These are phyloP conservation scores for Crocidura indochinensis DNA, from an alignment of 2,797 vertebrate species.

Conservation along the genomic window DNA sequence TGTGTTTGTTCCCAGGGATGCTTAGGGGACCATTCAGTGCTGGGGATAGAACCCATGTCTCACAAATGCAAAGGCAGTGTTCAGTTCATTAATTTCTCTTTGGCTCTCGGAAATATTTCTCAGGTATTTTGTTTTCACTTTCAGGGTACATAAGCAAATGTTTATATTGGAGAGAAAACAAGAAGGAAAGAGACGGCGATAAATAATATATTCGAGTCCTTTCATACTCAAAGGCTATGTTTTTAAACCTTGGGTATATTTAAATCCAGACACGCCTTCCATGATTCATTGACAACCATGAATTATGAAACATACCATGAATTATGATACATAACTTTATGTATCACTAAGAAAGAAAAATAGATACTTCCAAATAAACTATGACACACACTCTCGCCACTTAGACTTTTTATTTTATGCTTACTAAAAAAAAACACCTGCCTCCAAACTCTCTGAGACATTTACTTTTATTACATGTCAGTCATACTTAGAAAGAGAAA, in stretches of 20 bases:
- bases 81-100: too few relatives aligned
- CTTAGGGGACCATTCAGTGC: too few relatives aligned
- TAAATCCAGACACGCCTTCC: not conserved
- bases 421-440: not conserved
- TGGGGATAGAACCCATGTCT: too few relatives aligned
- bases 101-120: too few relatives aligned
- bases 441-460: not conserved
- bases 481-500: not conserved
- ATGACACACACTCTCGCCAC: not conserved
- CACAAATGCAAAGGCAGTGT: too few relatives aligned
- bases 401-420: not conserved
- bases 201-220: not conserved
- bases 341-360: slow-evolving; percentile 13
- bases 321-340: not conserved
- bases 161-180: slow-evolving; percentile 24
- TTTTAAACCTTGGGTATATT: not conserved
- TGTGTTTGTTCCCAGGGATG: too few relatives aligned
- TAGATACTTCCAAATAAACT: slow-evolving; percentile 14
- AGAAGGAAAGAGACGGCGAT: slow-evolving; percentile 5
- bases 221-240: not conserved
- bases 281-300: not conserved
- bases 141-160: not conserved
- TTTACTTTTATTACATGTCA: slow-evolving; percentile 1
- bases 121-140: not conserved
- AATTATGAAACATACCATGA: not conserved